phyloP scores from a whole-genome alignment of 2,888 invertebrate genomes.

The Cantharis rufa region DNA sequence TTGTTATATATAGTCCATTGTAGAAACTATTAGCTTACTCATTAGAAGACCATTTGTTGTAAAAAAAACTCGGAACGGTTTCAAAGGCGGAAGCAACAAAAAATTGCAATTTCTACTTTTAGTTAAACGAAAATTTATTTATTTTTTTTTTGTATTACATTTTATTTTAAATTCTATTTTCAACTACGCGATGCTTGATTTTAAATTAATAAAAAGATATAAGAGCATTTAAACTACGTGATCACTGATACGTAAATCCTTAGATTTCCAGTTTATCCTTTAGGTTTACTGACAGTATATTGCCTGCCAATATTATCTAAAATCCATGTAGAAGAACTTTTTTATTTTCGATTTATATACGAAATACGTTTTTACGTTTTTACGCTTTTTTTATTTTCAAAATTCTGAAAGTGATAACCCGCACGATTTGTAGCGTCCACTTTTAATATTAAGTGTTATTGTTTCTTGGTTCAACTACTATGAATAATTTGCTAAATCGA shows the following conservation, averaged over 20 bases:
- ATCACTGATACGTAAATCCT: constrained; percentile 20
- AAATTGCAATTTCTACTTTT: neutral
- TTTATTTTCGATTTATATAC: constrained; percentile 29
- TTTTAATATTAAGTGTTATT: neutral
- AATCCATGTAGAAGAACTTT: constrained; percentile 25
- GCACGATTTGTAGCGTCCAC: constrained; percentile 5
- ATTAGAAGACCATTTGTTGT: neutral
- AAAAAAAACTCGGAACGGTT: neutral
- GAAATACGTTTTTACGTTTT: constrained; percentile 15
- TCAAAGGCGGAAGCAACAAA: neutral
- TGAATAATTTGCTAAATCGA: neutral
- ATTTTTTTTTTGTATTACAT: neutral
- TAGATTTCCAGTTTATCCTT: constrained; percentile 28
- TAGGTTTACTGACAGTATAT: constrained; percentile 24
- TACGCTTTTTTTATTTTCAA: constrained; percentile 17
- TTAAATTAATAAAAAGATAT: constrained; percentile 4
- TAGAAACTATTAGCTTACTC: neutral
- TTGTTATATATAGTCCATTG: neutral
- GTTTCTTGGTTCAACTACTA: neutral
- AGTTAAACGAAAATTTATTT: neutral
- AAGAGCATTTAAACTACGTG: constrained; percentile 17
- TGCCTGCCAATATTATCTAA: constrained; percentile 30
- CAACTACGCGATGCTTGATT: neutral
- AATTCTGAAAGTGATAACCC: constrained; percentile 18
- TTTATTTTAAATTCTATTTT: neutral